These are phyloP conservation scores for Hydropsyche tenuis DNA, from an alignment of 1,140 invertebrate species.

Conservation along the genomic window DNA sequence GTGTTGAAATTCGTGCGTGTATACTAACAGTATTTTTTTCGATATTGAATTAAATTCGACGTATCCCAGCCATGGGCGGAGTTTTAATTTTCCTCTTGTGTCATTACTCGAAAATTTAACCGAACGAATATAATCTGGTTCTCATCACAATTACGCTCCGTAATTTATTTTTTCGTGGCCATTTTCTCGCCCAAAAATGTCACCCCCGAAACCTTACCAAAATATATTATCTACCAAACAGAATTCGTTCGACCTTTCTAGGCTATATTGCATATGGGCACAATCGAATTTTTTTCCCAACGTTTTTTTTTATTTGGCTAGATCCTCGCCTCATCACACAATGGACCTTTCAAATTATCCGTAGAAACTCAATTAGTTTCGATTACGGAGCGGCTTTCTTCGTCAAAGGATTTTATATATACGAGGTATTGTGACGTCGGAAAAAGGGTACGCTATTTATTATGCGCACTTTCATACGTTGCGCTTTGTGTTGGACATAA, in stretches of 20 bases:
- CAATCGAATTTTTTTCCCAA: background rate
- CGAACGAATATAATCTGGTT: constrained; percentile 16
- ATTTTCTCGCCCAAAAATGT: background rate
- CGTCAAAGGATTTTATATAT: constrained; percentile 25
- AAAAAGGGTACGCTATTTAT: background rate
- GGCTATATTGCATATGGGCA: background rate
- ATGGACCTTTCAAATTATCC: constrained; percentile 27
- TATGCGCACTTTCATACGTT: too few species aligned
- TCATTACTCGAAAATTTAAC: constrained; percentile 37
- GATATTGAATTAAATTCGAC: constrained; percentile 4
- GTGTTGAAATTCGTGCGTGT: constrained; percentile 16
- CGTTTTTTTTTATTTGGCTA: background rate
- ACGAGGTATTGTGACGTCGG: background rate
- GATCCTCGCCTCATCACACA: too few species aligned
- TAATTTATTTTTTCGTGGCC: background rate
- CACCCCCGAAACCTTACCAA: too few species aligned
- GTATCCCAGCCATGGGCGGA: constrained; percentile 23
- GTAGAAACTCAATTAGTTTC: constrained; percentile 35
- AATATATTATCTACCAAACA: too few species aligned
- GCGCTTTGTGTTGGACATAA: too few species aligned
- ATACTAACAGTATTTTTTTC: constrained; percentile 3
- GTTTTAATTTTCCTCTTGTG: constrained; percentile 44
- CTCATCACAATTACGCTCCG: constrained; percentile 20
- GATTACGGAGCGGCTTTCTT: constrained; percentile 29
- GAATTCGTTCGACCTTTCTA: too few species aligned